Base-by-base conservation (phyloP, 2,797 vertebrate species). In the Pangasius krempfi region DNA sequence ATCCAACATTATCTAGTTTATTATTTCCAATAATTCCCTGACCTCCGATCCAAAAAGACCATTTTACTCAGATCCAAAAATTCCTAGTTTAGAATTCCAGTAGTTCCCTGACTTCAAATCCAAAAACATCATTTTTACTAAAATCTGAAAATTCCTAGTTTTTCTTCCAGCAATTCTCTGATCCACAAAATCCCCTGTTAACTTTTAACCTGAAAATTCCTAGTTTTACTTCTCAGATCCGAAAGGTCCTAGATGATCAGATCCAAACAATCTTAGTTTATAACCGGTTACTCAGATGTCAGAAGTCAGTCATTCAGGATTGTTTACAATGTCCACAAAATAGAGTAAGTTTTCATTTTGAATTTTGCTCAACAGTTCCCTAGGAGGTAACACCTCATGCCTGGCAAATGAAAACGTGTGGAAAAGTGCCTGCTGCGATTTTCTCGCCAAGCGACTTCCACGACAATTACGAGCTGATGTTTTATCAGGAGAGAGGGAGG, bases 381-480 rank as follows among this genome's bases (percentile, higher is more conserved):
- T 37, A 13, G 47, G 60, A 70, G 47, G 58, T 56, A 75, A 47
- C 88, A 60, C 50, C 18, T 76, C 56, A 68, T 78, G 64, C 72
- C 73, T 76, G 83, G 72, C 44, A 68, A 60, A 88, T 66, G 85
- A 88, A 84, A 88, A 76, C 50, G 47, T 70, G 0, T 54, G 18
- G 8, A 64, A 89, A 89, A 72, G 6, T 30, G 70, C 73, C 86
- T 84, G 60, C 68, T 90, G 84, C 62, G 86, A 86, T 84, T 80
- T 90, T 89, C 84, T n/a, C n/a, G 78, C 86, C 83, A 86, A 88
- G 58, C 89, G 89, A 89, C 90, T 89, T 92, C 90, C 68, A 86
- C 84, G 86, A 87, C 79, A 86, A 91, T 90, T 91, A 91, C 89
- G 86, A 66, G 89, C 76, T 86, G 84, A 84, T 90, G 84, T 85